A percentile compares a stretch with the other conserved stretches of the same genome.
phyloP scores from a whole-genome alignment of 64 coral and sea anemone species.

The Astreopora myriophthalma region DNA sequence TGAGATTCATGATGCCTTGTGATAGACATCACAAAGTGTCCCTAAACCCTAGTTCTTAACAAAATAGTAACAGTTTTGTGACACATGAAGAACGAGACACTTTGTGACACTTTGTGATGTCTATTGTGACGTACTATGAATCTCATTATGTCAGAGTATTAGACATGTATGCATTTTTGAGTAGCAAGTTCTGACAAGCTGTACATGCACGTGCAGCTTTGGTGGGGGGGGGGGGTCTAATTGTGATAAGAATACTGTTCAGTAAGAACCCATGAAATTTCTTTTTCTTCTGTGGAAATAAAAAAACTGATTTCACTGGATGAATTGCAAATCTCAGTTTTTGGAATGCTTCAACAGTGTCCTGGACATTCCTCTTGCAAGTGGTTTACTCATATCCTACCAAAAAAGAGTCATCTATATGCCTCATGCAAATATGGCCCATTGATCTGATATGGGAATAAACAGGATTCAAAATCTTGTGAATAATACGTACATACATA shows the following conservation, averaged over 20 bases:
- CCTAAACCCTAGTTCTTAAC: too few species aligned
- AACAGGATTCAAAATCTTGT: not conserved
- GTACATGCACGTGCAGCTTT: not conserved
- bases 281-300: slow-evolving; percentile 33
- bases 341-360: slow-evolving; percentile 11
- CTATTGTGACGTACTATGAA: too few species aligned
- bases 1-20: too few species aligned
- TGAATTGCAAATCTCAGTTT: slow-evolving; percentile 15
- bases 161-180: too few species aligned
- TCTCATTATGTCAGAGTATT: too few species aligned
- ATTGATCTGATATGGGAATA: not conserved
- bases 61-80: too few species aligned
- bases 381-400: too few species aligned
- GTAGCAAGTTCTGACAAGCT: not conserved
- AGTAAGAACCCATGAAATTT: slow-evolving; percentile 30
- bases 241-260: slow-evolving; percentile 20
- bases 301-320: slow-evolving; percentile 40
- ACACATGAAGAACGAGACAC: too few species aligned
- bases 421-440: not conserved
- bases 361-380: not conserved
- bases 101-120: too few species aligned
- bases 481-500: too few species aligned
- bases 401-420: slow-evolving; percentile 38
- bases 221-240: too few species aligned
- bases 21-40: too few species aligned